phyloP scores from a whole-genome alignment of 2,113 vertebrate species.

The Sebastes fasciatus region DNA sequence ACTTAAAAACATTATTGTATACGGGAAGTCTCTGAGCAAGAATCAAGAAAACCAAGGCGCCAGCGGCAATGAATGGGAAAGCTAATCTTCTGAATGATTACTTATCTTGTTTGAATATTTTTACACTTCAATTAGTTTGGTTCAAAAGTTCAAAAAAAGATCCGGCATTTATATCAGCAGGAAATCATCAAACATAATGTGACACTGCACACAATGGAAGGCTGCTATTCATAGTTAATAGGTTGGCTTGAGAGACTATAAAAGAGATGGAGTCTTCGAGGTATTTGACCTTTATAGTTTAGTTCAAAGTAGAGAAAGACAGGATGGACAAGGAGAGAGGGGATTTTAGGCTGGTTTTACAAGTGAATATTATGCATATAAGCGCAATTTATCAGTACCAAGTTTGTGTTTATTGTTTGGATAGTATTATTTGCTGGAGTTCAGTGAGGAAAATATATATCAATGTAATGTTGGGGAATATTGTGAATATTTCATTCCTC shows the following conservation, averaged over 20 bases:
- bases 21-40: constrained; percentile 17
- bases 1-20: constrained; percentile 4
- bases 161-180: not conserved
- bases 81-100: constrained; percentile 5
- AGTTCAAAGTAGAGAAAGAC: not conserved
- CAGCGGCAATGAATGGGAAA: constrained; percentile 4
- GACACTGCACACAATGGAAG: constrained; percentile 10
- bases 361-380: not conserved
- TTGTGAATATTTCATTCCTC: too few species aligned
- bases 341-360: not conserved
- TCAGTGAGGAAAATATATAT: too few species aligned
- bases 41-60: constrained; percentile 18
- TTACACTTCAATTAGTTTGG: constrained; percentile 4
- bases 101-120: constrained; percentile 3
- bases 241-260: not conserved
- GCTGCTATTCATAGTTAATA: constrained; percentile 1
- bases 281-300: not conserved
- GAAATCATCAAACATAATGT: constrained; percentile 34
- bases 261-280: not conserved
- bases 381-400: too few species aligned
- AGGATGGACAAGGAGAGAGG: not conserved
- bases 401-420: too few species aligned
- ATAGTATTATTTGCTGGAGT: too few species aligned
- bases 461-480: too few species aligned
- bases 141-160: constrained; percentile 16